Base-by-base conservation (phyloP, 2,797 vertebrate species). In the Myotis pilosus region DNA sequence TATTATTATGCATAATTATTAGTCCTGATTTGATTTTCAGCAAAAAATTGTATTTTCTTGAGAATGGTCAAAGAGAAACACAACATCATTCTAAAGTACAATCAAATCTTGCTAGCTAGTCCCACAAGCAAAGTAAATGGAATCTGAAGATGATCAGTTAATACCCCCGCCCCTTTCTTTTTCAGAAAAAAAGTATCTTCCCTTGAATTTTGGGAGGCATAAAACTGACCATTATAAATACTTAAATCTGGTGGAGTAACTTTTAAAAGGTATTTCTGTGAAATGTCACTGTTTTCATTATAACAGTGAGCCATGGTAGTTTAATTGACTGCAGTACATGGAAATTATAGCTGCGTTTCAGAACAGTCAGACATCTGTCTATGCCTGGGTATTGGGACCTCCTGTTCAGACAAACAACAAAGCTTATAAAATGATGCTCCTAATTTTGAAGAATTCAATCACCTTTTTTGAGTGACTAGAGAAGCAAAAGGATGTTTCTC, bases 1-100 rank as follows among this genome's bases (percentile, higher is more conserved):
- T n/a, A 71, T 74, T 60, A 68, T 89, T 93, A 79, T 80, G 62
- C 22, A 22, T 66, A 85, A 87, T 75, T 80, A 49, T 44, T 38
- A 16, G 6, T 16, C 16, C 83, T 74, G 36, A 86, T 79, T 86
- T 91, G 72, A 64, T 96, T 95, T 94, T 92, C 68, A 87, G 62
- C 12, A 76, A 91, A 87, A 44, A 83, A 28, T 30, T 62, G 12
- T 41, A 57, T 71, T 92, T 96, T 78, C 55, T 82, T 20, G 51
- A 23, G 60, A 66, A 75, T 76, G 80, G 57, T 57, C 25, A 69
- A 89, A 91, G 36, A 80, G 7, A 30, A 92, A 44, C 16, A 16
- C 75, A 69, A 33, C 12, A 33, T 47, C 19, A 51, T 71, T 85
- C 10, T 89, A n/a, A 79, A 88, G 17, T 44, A 71, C 13, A 76